Evolutionary conservation across 2,888 invertebrate genomes (phyloP).

Genomic region (Plutella xylostella): DNA sequence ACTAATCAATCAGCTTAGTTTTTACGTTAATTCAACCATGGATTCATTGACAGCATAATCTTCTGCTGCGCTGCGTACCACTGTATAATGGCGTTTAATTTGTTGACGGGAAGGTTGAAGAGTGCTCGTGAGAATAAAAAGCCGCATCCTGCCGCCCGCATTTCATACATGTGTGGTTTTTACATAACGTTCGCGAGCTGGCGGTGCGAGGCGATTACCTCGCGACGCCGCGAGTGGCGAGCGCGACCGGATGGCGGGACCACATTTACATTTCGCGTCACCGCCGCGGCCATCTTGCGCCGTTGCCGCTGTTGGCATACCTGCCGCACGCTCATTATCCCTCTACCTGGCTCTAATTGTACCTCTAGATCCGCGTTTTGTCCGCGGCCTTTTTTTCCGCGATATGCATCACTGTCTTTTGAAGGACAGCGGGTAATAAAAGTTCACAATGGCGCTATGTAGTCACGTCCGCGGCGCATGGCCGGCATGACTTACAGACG

Average conservation of each 20-base stretch:
- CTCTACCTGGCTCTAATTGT: slow-evolving; percentile 27
- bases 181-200: slow-evolving; percentile 9
- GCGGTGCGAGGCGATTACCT: neutral
- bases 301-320: slow-evolving; percentile 20
- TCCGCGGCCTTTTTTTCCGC: slow-evolving; percentile 18
- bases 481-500: too few species aligned
- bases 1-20: too few species aligned
- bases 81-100: too few species aligned
- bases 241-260: slow-evolving; percentile 17
- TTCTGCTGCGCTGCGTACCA: too few species aligned
- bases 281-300: slow-evolving; percentile 30
- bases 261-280: slow-evolving; percentile 42
- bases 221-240: neutral
- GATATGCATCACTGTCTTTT: slow-evolving; percentile 11
- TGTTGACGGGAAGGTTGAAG: too few species aligned
- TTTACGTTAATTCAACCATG: too few species aligned
- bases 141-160: neutral
- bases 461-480: too few species aligned
- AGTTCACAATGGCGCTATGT: too few species aligned
- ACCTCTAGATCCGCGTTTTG: neutral
- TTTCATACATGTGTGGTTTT: slow-evolving; percentile 3
- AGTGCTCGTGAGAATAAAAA: too few species aligned
- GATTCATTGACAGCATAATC: too few species aligned
- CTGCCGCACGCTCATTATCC: slow-evolving; percentile 37
- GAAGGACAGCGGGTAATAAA: slow-evolving; percentile 4